A percentile compares a stretch with the other conserved stretches of the same genome.
These are phyloP conservation scores for Pseudochirops corinnae DNA, from an alignment of 2,797 vertebrate species.

Conservation along the genomic window DNA sequence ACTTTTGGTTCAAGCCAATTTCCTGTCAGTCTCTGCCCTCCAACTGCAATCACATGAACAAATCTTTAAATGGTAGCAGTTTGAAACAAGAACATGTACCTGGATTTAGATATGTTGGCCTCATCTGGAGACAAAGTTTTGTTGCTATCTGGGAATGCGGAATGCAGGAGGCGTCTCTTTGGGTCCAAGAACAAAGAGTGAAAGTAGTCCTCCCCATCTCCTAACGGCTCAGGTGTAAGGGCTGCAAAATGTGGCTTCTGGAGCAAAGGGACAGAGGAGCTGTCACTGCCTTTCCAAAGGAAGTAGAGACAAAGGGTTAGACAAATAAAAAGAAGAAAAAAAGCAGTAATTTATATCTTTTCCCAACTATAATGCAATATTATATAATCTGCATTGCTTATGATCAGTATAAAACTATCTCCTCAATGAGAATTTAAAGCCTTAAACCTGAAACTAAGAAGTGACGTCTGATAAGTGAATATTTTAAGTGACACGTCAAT, in stretches of 20 bases:
- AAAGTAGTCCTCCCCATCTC: constrained; percentile 73
- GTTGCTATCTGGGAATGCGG: background rate
- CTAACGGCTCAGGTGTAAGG: background rate
- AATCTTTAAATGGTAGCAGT: background rate
- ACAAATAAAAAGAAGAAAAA: constrained; percentile 25
- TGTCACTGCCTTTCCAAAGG: constrained; percentile 59
- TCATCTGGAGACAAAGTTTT: constrained; percentile 69
- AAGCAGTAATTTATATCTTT: background rate
- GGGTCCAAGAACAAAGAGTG: constrained; percentile 68
- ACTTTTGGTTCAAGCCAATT: background rate
- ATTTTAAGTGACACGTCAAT: constrained; percentile 73
- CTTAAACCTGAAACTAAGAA: constrained; percentile 69
- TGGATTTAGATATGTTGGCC: constrained; percentile 66
- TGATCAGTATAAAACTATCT: constrained; percentile 42
- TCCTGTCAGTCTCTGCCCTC: background rate
- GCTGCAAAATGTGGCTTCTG: background rate
- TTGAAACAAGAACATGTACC: constrained; percentile 66
- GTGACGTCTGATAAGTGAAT: constrained; percentile 71
- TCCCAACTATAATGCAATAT: constrained; percentile 27
- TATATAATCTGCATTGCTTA: constrained; percentile 59
- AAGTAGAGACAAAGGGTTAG: constrained; percentile 43
- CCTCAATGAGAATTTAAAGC: constrained; percentile 52
- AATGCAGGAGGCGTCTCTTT: background rate
- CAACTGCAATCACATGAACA: background rate
- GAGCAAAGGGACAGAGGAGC: background rate